Evolutionary conservation across 1,140 invertebrate genomes (phyloP).

Genomic region (Eumeta japonica): DNA sequence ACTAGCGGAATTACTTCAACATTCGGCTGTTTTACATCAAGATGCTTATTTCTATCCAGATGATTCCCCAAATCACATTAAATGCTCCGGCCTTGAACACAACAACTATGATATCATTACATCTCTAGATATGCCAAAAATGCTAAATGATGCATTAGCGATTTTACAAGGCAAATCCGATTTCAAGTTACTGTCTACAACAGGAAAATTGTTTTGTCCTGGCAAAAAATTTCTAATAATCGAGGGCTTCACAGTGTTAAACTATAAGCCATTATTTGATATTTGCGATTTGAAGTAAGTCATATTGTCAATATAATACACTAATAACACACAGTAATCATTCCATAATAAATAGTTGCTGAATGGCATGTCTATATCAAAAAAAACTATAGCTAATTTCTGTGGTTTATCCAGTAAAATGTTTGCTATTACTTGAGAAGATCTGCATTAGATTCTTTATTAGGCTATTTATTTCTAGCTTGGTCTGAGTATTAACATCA

Average conservation of each 20-base stretch:
- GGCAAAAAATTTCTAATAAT: constrained; percentile 65
- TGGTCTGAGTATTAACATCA: too few species aligned
- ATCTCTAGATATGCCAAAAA: constrained; percentile 72
- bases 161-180: constrained; percentile 10
- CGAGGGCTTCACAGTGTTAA: constrained; percentile 76
- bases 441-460: too few species aligned
- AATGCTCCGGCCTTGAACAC: constrained; percentile 66
- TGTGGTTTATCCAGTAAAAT: neutral
- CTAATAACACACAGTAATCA: too few species aligned
- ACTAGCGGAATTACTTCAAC: constrained; percentile 55
- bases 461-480: too few species aligned
- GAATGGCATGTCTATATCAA: too few species aligned
- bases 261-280: constrained; percentile 63
- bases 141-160: constrained; percentile 61
- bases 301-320: too few species aligned
- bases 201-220: too few species aligned
- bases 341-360: too few species aligned
- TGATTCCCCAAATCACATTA: constrained; percentile 66
- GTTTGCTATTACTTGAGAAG: constrained; percentile 71
- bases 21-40: constrained; percentile 66
- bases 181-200: constrained; percentile 8
- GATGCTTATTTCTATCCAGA: constrained; percentile 75
- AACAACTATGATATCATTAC: constrained; percentile 77
- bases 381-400: neutral
- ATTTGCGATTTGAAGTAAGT: constrained; percentile 62